Conservation (phyloP, 1,140 invertebrate species). For the Scaptomyza montana region DNA sequence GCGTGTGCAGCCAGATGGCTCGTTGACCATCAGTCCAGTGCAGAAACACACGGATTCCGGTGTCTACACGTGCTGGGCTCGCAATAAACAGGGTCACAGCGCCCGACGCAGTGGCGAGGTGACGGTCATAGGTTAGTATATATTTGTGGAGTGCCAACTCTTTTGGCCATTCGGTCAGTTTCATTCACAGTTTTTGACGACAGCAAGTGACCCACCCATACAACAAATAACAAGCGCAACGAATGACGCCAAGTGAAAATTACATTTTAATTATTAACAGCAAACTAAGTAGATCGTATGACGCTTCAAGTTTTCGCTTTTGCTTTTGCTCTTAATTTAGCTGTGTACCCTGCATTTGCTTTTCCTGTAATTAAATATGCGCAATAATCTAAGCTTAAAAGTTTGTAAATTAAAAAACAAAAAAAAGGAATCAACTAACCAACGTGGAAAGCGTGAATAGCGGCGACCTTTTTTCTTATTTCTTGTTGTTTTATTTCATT, state of each 20-base stretch:
- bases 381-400: constrained; percentile 81
- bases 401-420: constrained; percentile 66
- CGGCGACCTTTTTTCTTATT: constrained; percentile 50
- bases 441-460: neutral
- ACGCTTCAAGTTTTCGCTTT: constrained; percentile 56
- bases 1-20: constrained; percentile 89
- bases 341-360: constrained; percentile 43
- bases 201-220: constrained; percentile 22
- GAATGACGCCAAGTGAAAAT: constrained; percentile 72
- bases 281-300: constrained; percentile 76
- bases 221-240: constrained; percentile 16
- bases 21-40: constrained; percentile 89
- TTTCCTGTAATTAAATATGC: constrained; percentile 72
- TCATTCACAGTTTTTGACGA: constrained; percentile 57
- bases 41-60: constrained; percentile 91
- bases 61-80: constrained; percentile 90
- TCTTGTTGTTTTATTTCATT: constrained; percentile 40
- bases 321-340: constrained; percentile 51
- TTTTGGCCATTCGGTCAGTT: constrained; percentile 46
- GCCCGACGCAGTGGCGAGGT: constrained; percentile 89
- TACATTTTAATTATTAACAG: constrained; percentile 81
- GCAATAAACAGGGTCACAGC: constrained; percentile 90
- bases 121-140: constrained; percentile 88
- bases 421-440: constrained; percentile 3
- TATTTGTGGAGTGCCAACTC: constrained; percentile 19